Percentiles rank a stretch among this genome's conserved stretches.
Conservation (phyloP, 2,888 invertebrate species). For the Drosophila rubida region DNA sequence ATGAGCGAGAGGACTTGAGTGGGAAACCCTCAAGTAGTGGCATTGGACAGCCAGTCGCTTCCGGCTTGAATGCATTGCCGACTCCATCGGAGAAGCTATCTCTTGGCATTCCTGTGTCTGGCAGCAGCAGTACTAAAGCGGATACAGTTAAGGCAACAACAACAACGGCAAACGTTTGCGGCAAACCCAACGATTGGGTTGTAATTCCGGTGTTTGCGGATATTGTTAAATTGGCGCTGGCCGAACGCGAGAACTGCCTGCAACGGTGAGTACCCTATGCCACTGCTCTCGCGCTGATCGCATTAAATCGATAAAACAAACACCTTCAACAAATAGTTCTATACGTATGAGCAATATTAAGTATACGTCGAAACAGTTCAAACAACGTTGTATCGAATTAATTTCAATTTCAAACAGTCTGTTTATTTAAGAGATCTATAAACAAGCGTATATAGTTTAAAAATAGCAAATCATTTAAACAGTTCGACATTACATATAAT, state of each 20-base stretch:
- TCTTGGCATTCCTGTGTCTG: slow-evolving; percentile 23
- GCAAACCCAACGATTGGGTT: slow-evolving; percentile 85
- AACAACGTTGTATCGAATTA: too few relatives aligned
- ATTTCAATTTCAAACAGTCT: slow-evolving; percentile 51
- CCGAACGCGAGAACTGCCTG: slow-evolving; percentile 84
- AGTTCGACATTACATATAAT: too few relatives aligned
- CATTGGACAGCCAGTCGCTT: slow-evolving; percentile 57
- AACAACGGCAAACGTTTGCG: slow-evolving; percentile 39
- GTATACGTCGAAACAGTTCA: background rate
- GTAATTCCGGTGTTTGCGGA: slow-evolving; percentile 85
- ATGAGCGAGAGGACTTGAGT: slow-evolving; percentile 37
- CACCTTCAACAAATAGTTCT: slow-evolving; percentile 2
- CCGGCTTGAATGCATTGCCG: slow-evolving; percentile 64
- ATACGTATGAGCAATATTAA: slow-evolving; percentile 41
- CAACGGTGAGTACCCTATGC: slow-evolving; percentile 80
- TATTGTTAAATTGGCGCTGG: slow-evolving; percentile 85
- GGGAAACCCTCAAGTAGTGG: slow-evolving; percentile 38
- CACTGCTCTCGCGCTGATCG: background rate
- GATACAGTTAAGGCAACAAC: slow-evolving; percentile 19
- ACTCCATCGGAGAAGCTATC: slow-evolving; percentile 22
- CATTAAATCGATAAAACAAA: slow-evolving; percentile 10
- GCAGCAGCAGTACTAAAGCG: slow-evolving; percentile 19
- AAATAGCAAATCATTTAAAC: background rate
- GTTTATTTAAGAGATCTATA: background rate
- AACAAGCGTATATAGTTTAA: background rate